These are phyloP conservation scores for Tetramorium bicarinatum DNA, from an alignment of 2,888 invertebrate genomes.

Conservation along the genomic window DNA sequence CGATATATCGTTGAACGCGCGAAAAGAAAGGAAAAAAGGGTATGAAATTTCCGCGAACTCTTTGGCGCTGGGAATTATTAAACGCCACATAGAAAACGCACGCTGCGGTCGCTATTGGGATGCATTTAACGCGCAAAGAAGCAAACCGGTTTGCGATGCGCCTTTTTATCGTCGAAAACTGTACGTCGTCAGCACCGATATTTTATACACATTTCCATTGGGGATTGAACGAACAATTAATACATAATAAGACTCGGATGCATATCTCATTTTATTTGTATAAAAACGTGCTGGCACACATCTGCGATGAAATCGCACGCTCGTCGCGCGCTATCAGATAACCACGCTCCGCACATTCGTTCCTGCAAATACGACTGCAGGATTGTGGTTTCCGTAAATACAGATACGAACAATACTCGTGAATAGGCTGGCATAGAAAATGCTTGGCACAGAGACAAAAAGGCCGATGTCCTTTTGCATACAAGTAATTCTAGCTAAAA, in stretches of 20 bases:
- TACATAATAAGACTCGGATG: conserved; percentile 7
- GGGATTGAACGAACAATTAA: conserved; percentile 32
- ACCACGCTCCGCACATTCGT: conserved; percentile 4
- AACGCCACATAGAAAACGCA: background rate
- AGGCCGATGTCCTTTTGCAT: background rate
- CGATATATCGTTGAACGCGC: background rate
- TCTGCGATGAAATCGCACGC: conserved; percentile 19
- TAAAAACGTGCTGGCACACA: background rate
- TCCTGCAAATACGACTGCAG: conserved; percentile 13
- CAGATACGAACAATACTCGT: background rate
- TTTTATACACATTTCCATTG: conserved; percentile 13
- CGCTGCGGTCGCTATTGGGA: background rate
- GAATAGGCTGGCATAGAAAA: conserved; percentile 15
- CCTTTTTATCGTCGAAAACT: background rate
- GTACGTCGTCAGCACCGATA: background rate
- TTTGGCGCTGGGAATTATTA: conserved; percentile 8
- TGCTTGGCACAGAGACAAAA: conserved; percentile 9
- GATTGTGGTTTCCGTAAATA: conserved; percentile 11
- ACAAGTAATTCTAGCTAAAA: background rate
- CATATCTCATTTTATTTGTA: background rate
- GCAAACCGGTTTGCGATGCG: conserved; percentile 30
- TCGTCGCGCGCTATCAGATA: conserved; percentile 21
- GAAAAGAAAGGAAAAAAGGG: background rate
- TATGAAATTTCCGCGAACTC: conserved; percentile 25
- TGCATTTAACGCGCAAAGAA: conserved; percentile 25